phyloP scores from a whole-genome alignment of 2,888 invertebrate genomes.

The Dichetophora obliterata region DNA sequence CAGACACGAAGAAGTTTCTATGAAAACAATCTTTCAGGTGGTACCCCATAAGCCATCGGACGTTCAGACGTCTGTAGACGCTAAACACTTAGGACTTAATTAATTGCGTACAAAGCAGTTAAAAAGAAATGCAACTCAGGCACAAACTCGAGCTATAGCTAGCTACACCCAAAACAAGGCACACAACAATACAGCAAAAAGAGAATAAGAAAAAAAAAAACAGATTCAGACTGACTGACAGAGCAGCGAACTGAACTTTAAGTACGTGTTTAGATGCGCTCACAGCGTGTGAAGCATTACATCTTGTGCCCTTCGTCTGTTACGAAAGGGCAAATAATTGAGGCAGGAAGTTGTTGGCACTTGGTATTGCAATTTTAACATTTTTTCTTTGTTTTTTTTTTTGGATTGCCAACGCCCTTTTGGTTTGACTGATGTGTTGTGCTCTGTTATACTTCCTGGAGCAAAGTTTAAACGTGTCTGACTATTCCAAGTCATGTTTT shows the following conservation, averaged over 20 bases:
- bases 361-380: too few relatives aligned
- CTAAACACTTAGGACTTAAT: conserved; percentile 17
- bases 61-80: neutral
- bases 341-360: too few relatives aligned
- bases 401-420: neutral
- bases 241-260: neutral
- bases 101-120: conserved; percentile 12
- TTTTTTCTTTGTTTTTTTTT: neutral
- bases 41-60: too few relatives aligned
- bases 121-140: conserved; percentile 10
- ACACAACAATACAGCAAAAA: neutral
- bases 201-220: neutral
- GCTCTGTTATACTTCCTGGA: too few relatives aligned
- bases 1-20: neutral
- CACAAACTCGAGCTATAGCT: neutral
- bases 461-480: too few relatives aligned
- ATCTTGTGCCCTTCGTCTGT: too few relatives aligned
- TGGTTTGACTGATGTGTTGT: too few relatives aligned
- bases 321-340: too few relatives aligned
- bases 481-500: too few relatives aligned
- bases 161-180: neutral
- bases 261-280: too few relatives aligned
- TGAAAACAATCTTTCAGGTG: conserved; percentile 1
- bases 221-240: neutral
- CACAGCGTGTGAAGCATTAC: too few relatives aligned